Conservation (phyloP, 2,888 invertebrate genomes). For the Drosophila cracens region DNA sequence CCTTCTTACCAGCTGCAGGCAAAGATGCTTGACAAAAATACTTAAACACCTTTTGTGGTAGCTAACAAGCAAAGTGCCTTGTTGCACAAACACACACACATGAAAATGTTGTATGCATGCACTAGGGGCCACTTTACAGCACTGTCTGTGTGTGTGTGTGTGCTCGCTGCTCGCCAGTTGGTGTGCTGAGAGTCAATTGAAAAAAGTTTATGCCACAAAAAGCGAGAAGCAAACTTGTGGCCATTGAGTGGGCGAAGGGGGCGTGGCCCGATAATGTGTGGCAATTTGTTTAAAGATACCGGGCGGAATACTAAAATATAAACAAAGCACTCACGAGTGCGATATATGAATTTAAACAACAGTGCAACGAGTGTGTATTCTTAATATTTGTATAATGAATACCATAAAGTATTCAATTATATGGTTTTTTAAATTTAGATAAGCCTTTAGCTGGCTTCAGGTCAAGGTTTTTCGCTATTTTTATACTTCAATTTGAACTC, state of each 20-base stretch:
- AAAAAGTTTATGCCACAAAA: constrained; percentile 65
- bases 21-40: constrained; percentile 46
- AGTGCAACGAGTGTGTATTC: constrained; percentile 25
- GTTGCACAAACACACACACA: constrained; percentile 17
- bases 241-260: constrained; percentile 21
- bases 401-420: not conserved
- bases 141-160: constrained; percentile 15
- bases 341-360: constrained; percentile 9
- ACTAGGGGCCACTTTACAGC: constrained; percentile 64
- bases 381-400: constrained; percentile 16
- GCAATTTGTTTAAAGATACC: constrained; percentile 70
- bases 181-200: constrained; percentile 72
- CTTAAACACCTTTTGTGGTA: constrained; percentile 50
- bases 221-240: constrained; percentile 31
- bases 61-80: constrained; percentile 57
- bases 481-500: not conserved
- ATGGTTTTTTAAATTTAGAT: not conserved
- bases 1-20: constrained; percentile 17
- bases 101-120: constrained; percentile 39
- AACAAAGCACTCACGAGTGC: not conserved
- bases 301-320: constrained; percentile 36
- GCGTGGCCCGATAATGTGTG: constrained; percentile 49
- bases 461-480: not conserved
- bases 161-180: constrained; percentile 38
- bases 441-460: not conserved